Evolutionary conservation across 2,113 vertebrate genomes (phyloP).

Genomic region (Calyptommatus sinebrachiatus): DNA sequence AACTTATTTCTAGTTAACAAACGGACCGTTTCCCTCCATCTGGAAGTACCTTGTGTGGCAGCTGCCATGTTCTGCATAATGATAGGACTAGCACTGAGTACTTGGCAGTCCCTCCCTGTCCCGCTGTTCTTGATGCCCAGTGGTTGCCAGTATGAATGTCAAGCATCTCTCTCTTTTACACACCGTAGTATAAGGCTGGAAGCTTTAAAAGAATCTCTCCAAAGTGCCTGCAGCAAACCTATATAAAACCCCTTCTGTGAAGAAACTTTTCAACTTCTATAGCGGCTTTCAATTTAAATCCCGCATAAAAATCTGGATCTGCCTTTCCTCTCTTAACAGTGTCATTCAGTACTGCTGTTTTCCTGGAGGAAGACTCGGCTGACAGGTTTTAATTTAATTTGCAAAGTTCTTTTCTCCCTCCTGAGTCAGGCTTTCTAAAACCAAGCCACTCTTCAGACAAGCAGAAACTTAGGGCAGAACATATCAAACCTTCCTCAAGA

Average conservation of each 20-base stretch:
- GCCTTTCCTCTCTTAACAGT: background rate
- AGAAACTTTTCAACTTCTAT: background rate
- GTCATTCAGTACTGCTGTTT: background rate
- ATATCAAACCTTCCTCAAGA: background rate
- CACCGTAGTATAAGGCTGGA: background rate
- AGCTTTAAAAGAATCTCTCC: background rate
- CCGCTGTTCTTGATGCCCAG: background rate
- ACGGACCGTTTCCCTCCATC: no score
- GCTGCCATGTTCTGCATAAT: no score
- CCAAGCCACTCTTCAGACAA: background rate
- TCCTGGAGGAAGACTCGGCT: background rate
- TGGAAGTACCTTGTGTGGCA: no score
- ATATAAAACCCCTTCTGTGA: background rate
- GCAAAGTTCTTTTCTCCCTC: background rate
- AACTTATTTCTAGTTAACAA: no score
- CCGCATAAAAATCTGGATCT: background rate
- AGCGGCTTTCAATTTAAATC: background rate
- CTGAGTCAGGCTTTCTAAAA: background rate
- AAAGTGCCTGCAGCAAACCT: background rate
- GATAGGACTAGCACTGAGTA: no score
- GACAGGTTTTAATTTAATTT: conserved; percentile 15
- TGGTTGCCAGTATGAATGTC: background rate
- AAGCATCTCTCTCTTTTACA: background rate
- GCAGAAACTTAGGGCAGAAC: background rate
- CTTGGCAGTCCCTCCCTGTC: background rate